Percentiles rank a stretch among this genome's conserved stretches.
Conservation (phyloP, 2,797 vertebrate species). For the Cryptoprocta ferox region DNA sequence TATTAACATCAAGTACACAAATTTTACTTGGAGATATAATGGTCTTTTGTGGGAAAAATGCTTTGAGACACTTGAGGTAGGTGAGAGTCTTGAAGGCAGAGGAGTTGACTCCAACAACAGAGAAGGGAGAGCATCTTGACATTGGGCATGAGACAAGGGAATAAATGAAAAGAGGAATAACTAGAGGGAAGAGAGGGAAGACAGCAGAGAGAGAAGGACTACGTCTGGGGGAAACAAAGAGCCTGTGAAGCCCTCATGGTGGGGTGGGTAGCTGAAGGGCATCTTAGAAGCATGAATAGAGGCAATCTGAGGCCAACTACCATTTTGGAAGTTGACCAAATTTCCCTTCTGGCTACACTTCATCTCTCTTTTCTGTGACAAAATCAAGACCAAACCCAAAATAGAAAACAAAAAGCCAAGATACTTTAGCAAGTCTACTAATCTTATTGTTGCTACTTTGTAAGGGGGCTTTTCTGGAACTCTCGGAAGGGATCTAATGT, state of each 20-base stretch:
- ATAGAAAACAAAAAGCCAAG: background rate
- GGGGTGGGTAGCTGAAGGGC: background rate
- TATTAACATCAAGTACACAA: background rate
- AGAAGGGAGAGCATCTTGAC: background rate
- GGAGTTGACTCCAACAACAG: background rate
- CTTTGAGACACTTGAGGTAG: background rate
- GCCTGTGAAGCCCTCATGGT: accelerated
- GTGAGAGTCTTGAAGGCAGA: background rate
- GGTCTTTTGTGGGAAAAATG: background rate
- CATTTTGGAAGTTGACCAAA: background rate
- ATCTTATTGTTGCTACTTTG: background rate
- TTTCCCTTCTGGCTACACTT: background rate
- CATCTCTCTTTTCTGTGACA: background rate
- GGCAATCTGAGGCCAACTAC: background rate
- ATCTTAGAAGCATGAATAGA: background rate
- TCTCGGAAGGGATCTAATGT: background rate
- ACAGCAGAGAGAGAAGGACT: background rate
- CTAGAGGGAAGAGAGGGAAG: background rate
- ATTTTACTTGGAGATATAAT: background rate
- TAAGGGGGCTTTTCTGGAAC: background rate
- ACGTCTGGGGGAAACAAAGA: background rate
- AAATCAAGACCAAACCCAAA: background rate
- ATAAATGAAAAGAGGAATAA: background rate
- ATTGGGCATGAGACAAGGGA: background rate
- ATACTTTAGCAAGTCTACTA: background rate